Base-by-base conservation (phyloP, 2,797 vertebrate genomes). In the Aulostomus chinensis region DNA sequence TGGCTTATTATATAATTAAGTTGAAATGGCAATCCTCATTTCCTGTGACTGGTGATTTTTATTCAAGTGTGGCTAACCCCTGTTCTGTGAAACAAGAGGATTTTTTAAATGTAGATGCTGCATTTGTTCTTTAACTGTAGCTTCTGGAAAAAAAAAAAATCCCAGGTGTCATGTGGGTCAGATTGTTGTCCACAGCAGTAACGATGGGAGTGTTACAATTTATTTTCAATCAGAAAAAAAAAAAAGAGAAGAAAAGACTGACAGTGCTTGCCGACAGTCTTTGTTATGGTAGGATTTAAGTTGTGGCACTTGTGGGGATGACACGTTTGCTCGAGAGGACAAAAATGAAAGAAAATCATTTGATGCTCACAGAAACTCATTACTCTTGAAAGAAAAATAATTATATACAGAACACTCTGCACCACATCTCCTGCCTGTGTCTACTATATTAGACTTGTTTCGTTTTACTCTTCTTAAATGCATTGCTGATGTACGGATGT, bases 11-110 rank as follows among this genome's bases (percentile, higher is more conserved):
- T 69, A 83, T 83, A 87, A 89, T 89, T 81, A 85, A 82, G 76
- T 87, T 81, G 74, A 84, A 88, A 88, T 77, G 68, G 84, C 83
- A 86, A 86, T 89, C 76, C 79, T 86, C 75, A 81, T 86, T 88
- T 81, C 60, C 60, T 79, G 57, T 74, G 81, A 88, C 80, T 83
- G 83, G 60, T 80, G 79, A 78, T 82, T 84, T 85, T 78, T 83
- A 85, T 83, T 86, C 73, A 43, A 40, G 78, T 71, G 67, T 47
- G 37, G 36, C 64, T 64, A 57, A 45, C 31, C 46, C 40, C 17
- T 62, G 64, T 71, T 38, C 56, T 52, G 49, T 51, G 25, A 71
- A 68, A 57, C 59, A 17, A 25, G 41, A 64, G 3, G 7, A 3
- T 9, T 1, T 63, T 70, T 72, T 69, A 77, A 78, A 84, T 59